These are phyloP conservation scores for Temnothorax longispinosus DNA, from an alignment of 1,140 invertebrate genomes.

Conservation along the genomic window DNA sequence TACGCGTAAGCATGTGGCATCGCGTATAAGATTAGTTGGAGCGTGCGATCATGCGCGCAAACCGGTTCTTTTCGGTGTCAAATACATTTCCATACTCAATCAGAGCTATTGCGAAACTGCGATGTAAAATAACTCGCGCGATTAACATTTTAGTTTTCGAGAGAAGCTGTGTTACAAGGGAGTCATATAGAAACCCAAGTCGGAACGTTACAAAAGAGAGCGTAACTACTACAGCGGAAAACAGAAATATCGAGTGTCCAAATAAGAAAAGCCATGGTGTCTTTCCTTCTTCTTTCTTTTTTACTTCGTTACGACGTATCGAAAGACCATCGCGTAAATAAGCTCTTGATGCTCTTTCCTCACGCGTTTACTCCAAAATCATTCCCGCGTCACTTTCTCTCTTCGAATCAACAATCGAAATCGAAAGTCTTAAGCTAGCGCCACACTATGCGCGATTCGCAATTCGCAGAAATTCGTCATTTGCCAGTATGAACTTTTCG, in stretches of 20 bases:
- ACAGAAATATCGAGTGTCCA: not conserved
- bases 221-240: not conserved
- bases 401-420: not conserved
- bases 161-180: not conserved
- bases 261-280: not conserved
- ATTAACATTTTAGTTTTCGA: slow-evolving; percentile 50
- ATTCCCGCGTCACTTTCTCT: not conserved
- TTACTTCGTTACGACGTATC: not conserved
- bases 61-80: slow-evolving; percentile 55
- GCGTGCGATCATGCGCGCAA: slow-evolving; percentile 20
- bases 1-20: slow-evolving; percentile 22
- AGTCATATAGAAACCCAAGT: not conserved
- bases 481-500: not conserved
- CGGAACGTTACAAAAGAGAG: not conserved
- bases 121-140: slow-evolving; percentile 15
- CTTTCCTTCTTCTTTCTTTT: not conserved
- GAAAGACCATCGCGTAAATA: not conserved
- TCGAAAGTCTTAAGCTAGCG: not conserved
- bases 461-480: not conserved
- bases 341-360: not conserved
- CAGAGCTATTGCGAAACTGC: slow-evolving; percentile 14
- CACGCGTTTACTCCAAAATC: not conserved
- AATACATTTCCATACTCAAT: slow-evolving; percentile 53
- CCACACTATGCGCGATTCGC: not conserved
- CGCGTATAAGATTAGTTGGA: slow-evolving; percentile 25